Conservation (phyloP, 2,113 vertebrate species). For the Barbus barbus region DNA sequence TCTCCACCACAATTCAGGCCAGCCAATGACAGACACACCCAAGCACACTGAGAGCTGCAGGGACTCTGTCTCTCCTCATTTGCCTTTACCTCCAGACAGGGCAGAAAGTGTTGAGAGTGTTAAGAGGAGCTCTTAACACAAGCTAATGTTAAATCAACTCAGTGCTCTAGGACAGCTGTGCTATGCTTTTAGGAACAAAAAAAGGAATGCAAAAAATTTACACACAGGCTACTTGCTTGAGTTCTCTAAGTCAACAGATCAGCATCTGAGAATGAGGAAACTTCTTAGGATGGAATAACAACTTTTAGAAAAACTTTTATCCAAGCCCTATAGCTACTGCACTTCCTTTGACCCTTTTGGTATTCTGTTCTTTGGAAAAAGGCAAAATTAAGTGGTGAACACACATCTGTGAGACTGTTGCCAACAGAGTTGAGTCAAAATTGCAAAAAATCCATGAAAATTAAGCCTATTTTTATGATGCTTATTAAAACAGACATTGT, state of each 20-base stretch:
- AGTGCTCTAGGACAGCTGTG: conserved; percentile 13
- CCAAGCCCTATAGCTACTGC: background rate
- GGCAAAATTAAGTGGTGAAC: background rate
- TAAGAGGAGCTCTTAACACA: conserved; percentile 10
- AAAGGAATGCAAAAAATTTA: background rate
- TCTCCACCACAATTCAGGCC: background rate
- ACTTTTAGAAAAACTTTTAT: background rate
- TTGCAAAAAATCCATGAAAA: background rate
- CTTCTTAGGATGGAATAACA: background rate
- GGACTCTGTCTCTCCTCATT: background rate
- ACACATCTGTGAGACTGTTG: background rate
- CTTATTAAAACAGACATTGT: background rate
- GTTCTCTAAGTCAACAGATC: background rate
- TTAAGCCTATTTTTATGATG: background rate
- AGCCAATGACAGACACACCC: conserved; percentile 34
- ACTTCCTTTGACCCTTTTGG: background rate
- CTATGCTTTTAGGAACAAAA: background rate
- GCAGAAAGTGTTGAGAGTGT: background rate
- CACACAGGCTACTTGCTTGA: background rate
- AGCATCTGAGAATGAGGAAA: background rate
- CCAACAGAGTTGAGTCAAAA: background rate
- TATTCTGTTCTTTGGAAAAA: background rate
- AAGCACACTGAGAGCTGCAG: background rate
- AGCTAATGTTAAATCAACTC: conserved; percentile 2
- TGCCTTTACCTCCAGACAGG: conserved; percentile 26